These are phyloP conservation scores for Lerema accius DNA, from an alignment of 1,140 invertebrate species.

Conservation along the genomic window DNA sequence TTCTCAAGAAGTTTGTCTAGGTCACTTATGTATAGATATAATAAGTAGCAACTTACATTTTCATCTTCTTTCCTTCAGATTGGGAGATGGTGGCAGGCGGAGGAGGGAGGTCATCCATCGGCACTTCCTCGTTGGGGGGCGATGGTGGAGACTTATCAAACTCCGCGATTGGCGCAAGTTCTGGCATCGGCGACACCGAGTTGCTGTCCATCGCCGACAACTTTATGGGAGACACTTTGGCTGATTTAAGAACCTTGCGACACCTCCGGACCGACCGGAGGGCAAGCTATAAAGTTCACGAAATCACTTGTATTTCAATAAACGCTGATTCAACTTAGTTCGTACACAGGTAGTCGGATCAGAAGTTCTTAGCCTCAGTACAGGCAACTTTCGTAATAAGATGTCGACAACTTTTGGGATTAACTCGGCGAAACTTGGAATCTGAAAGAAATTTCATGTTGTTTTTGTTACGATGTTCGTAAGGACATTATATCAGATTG, in stretches of 20 bases:
- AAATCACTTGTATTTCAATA: constrained; percentile 9
- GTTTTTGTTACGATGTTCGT: constrained; percentile 40
- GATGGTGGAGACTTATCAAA: constrained; percentile 86
- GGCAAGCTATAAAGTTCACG: constrained; percentile 21
- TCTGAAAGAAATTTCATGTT: constrained; percentile 55
- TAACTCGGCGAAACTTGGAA: constrained; percentile 44
- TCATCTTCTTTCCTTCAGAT: constrained; percentile 82
- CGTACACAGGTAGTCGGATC: constrained; percentile 3
- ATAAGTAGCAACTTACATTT: constrained; percentile 72
- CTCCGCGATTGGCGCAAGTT: constrained; percentile 85
- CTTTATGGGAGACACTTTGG: constrained; percentile 83
- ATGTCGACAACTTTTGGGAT: constrained; percentile 28
- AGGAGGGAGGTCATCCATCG: constrained; percentile 84
- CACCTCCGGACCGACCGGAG: constrained; percentile 60
- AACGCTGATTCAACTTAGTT: constrained; percentile 11
- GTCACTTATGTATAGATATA: too few species aligned
- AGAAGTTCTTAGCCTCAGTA: constrained; percentile 3
- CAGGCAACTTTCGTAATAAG: constrained; percentile 31
- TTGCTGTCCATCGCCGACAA: constrained; percentile 84
- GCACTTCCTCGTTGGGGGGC: constrained; percentile 83
- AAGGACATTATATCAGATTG: constrained; percentile 32
- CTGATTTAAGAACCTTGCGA: constrained; percentile 54
- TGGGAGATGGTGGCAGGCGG: constrained; percentile 83
- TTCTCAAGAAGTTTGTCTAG: too few species aligned
- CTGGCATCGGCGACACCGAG: constrained; percentile 85